Evolutionary conservation across 2,888 invertebrate genomes (phyloP).

Genomic region (Erpobdella octoculata): DNA sequence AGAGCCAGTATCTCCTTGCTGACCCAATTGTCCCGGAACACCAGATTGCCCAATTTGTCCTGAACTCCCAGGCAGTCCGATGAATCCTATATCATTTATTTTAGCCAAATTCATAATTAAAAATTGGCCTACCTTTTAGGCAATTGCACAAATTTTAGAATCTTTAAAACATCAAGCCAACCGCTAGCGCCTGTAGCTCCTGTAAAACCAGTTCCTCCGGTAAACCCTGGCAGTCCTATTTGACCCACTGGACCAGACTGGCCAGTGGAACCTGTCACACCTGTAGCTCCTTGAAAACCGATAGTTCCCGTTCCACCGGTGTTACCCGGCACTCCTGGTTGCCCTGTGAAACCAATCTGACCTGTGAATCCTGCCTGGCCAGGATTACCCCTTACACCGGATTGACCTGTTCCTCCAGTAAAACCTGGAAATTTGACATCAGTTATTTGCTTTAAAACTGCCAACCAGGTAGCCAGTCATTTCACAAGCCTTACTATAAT

Average conservation of each 20-base stretch:
- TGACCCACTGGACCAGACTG: slow-evolving; percentile 10
- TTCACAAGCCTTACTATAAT: too few species aligned
- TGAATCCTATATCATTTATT: slow-evolving; percentile 21
- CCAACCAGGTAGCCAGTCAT: too few species aligned
- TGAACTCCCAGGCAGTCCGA: slow-evolving; percentile 5
- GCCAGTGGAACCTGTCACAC: slow-evolving; percentile 21
- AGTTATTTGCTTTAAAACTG: too few species aligned
- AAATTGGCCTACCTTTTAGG: neutral
- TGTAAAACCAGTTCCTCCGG: slow-evolving; percentile 1
- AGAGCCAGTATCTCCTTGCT: slow-evolving; percentile 26
- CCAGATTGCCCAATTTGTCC: slow-evolving; percentile 60
- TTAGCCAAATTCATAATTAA: neutral
- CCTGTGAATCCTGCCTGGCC: slow-evolving; percentile 17
- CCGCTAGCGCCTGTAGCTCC: slow-evolving; percentile 22
- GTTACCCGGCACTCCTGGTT: slow-evolving; percentile 45
- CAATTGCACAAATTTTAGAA: too few species aligned
- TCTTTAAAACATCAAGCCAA: too few species aligned
- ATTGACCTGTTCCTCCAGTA: slow-evolving; percentile 22
- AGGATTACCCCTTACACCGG: slow-evolving; percentile 28
- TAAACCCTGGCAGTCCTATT: neutral
- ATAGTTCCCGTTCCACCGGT: slow-evolving; percentile 39
- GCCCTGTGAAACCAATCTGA: slow-evolving; percentile 11
- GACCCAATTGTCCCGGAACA: neutral
- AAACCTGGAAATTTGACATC: neutral
- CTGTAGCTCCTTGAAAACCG: slow-evolving; percentile 13